These are phyloP conservation scores for Calidris pugnax DNA, from an alignment of 2,113 vertebrate genomes.

Conservation along the genomic window DNA sequence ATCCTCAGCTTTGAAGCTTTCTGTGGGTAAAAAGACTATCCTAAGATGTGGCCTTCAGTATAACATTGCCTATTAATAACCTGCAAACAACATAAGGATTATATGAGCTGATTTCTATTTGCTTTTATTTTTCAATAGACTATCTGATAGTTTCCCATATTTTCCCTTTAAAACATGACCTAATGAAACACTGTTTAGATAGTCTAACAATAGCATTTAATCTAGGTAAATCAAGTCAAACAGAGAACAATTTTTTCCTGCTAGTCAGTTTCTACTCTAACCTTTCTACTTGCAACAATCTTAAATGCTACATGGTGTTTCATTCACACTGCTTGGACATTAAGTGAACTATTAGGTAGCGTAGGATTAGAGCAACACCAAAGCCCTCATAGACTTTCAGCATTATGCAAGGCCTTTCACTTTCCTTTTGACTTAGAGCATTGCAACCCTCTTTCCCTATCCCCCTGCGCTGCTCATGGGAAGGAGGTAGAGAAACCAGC, in stretches of 20 bases:
- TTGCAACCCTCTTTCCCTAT: too few species aligned
- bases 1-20: not conserved
- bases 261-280: not conserved
- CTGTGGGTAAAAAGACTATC: not conserved
- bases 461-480: too few species aligned
- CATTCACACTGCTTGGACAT: not conserved
- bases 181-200: not conserved
- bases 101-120: not conserved
- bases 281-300: not conserved
- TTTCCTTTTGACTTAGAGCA: slow-evolving; percentile 50
- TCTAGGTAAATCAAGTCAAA: not conserved
- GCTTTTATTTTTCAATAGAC: not conserved
- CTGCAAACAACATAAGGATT: not conserved
- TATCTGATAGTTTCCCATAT: not conserved
- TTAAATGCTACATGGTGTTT: not conserved
- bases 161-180: not conserved
- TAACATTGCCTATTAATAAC: not conserved
- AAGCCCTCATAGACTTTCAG: not conserved
- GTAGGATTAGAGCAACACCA: slow-evolving; percentile 19
- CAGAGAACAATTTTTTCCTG: not conserved
- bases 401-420: slow-evolving; percentile 44
- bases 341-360: not conserved
- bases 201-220: not conserved
- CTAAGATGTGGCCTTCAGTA: not conserved
- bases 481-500: too few species aligned